phyloP scores from a whole-genome alignment of 2,113 vertebrate species.

The Anthoscopus minutus region DNA sequence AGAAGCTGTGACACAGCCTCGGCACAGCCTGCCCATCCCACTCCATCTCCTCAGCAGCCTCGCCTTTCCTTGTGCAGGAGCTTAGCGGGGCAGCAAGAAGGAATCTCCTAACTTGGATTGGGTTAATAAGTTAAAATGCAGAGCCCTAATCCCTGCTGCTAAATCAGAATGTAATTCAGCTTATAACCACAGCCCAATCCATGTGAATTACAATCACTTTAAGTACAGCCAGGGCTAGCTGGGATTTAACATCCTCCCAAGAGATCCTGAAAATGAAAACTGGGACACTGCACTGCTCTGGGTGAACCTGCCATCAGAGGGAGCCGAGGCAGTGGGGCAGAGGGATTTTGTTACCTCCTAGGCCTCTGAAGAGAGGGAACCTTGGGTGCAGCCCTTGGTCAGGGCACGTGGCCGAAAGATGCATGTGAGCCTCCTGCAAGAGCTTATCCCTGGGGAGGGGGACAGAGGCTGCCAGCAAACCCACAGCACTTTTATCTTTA shows the following conservation, averaged over 20 bases:
- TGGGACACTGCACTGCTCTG: not conserved
- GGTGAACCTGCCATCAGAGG: not conserved
- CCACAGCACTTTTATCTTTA: slow-evolving; percentile 52
- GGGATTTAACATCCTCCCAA: slow-evolving; percentile 57
- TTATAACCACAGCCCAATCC: slow-evolving; percentile 66
- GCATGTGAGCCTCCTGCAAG: not conserved
- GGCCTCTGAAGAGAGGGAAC: not conserved
- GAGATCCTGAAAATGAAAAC: slow-evolving; percentile 41
- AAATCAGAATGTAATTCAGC: slow-evolving; percentile 67
- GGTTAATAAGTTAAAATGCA: slow-evolving; percentile 68
- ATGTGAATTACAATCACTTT: slow-evolving; percentile 69
- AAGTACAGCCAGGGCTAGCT: slow-evolving; percentile 53
- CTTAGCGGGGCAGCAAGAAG: not conserved
- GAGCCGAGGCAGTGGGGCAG: not conserved
- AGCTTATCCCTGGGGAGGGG: not conserved
- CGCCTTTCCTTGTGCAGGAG: not conserved
- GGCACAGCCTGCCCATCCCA: not conserved
- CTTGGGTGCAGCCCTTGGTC: not conserved
- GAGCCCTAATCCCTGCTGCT: slow-evolving; percentile 59
- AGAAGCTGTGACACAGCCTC: not conserved
- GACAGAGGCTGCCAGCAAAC: not conserved
- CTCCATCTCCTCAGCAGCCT: not conserved
- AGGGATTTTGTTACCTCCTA: not conserved
- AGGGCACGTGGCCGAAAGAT: not conserved
- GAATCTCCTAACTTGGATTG: slow-evolving; percentile 54